Evolutionary conservation across 2,888 invertebrate species (phyloP).

Genomic region (Drosophila austrosaltans): DNA sequence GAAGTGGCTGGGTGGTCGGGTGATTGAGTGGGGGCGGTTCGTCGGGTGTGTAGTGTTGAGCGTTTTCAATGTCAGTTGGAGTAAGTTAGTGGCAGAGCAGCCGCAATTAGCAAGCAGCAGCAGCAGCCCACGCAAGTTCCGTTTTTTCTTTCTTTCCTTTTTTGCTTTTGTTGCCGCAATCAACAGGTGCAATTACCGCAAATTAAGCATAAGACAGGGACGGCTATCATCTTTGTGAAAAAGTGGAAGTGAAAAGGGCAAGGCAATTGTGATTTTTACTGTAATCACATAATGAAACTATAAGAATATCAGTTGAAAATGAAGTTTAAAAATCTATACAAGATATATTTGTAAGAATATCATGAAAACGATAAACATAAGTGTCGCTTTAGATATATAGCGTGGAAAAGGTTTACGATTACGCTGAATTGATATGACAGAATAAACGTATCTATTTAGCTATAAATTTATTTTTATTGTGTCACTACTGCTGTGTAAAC

Average conservation of each 20-base stretch:
- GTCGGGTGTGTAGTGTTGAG: background rate
- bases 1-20: background rate
- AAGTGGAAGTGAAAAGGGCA: background rate
- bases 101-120: background rate
- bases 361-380: too few relatives aligned
- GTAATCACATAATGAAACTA: too few relatives aligned
- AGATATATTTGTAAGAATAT: too few relatives aligned
- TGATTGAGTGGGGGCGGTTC: background rate
- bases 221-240: conserved; percentile 6
- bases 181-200: conserved; percentile 24
- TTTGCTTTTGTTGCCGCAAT: background rate
- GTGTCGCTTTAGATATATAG: too few relatives aligned
- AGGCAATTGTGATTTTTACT: background rate
- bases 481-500: too few relatives aligned
- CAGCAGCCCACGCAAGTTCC: conserved; percentile 6
- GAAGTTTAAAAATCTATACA: too few relatives aligned
- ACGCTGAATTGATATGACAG: too few relatives aligned
- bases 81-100: background rate
- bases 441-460: too few relatives aligned
- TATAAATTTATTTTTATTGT: too few relatives aligned
- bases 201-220: conserved; percentile 13
- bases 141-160: background rate
- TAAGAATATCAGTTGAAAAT: too few relatives aligned
- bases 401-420: too few relatives aligned
- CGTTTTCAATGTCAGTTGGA: conserved; percentile 52